Evolutionary conservation across 2,888 invertebrate species (phyloP).

Genomic region (Lycophotia porphyrea): DNA sequence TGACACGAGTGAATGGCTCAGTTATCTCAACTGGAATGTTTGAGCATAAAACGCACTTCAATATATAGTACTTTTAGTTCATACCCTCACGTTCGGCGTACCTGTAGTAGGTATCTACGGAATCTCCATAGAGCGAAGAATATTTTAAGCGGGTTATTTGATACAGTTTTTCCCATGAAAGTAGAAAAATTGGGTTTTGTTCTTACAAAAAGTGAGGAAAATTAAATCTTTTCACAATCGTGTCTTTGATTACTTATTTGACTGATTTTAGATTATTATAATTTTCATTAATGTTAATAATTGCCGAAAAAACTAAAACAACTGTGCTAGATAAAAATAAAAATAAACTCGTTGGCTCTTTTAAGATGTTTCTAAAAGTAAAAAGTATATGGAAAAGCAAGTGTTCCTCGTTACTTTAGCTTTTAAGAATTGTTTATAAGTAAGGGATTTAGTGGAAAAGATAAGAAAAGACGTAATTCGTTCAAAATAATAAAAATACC

Average conservation of each 20-base stretch:
- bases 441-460: background rate
- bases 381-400: background rate
- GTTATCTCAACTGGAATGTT: slow-evolving; percentile 52
- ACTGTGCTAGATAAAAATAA: too few species aligned
- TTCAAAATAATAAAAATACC: background rate
- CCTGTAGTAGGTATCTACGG: slow-evolving; percentile 14
- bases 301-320: background rate
- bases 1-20: slow-evolving; percentile 40
- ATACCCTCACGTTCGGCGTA: slow-evolving; percentile 10
- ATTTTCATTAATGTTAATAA: background rate
- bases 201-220: background rate
- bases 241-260: background rate
- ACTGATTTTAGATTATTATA: background rate
- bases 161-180: slow-evolving; percentile 4
- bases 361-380: background rate
- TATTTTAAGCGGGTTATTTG: background rate
- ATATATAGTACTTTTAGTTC: slow-evolving; percentile 58
- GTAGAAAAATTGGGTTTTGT: background rate
- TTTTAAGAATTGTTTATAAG: background rate
- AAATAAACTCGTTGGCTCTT: too few species aligned
- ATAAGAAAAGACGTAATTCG: background rate
- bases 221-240: background rate
- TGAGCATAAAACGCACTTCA: slow-evolving; percentile 36
- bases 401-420: background rate
- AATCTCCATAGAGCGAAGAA: slow-evolving; percentile 48